Evolutionary conservation across 2,888 invertebrate genomes (phyloP).

Genomic region (Bellardia bayeri): DNA sequence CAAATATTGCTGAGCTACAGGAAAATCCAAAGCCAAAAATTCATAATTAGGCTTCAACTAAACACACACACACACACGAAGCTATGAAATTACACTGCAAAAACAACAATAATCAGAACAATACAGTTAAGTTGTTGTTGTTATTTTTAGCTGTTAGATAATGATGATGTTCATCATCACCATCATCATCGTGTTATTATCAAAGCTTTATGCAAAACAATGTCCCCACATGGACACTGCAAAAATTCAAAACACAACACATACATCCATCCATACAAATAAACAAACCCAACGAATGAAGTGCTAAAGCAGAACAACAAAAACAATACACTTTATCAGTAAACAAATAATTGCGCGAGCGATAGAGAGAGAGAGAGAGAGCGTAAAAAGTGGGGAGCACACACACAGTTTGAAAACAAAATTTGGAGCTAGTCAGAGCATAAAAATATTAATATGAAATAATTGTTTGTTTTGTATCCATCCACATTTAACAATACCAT

Average conservation of each 20-base stretch:
- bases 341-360: slow-evolving; percentile 30
- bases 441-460: background rate
- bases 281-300: slow-evolving; percentile 54
- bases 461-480: slow-evolving; percentile 18
- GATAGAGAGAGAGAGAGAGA: background rate
- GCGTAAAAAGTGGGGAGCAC: slow-evolving; percentile 33
- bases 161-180: slow-evolving; percentile 47
- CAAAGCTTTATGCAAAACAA: slow-evolving; percentile 52
- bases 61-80: background rate
- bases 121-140: slow-evolving; percentile 17
- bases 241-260: slow-evolving; percentile 67
- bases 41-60: slow-evolving; percentile 19
- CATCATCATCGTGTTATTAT: slow-evolving; percentile 53
- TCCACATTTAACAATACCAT: slow-evolving; percentile 17
- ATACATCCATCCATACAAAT: slow-evolving; percentile 70
- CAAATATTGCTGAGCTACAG: background rate
- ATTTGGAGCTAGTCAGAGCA: slow-evolving; percentile 43
- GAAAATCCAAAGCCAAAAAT: background rate
- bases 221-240: slow-evolving; percentile 59
- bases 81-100: background rate
- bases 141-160: slow-evolving; percentile 38
- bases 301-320: slow-evolving; percentile 48
- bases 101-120: slow-evolving; percentile 16
- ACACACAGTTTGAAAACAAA: background rate
- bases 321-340: slow-evolving; percentile 60